Evolutionary conservation across 1,140 invertebrate species (phyloP), one percentile per base, ranked within the genome.

Genomic region (Euwallacea fornicatus): DNA sequence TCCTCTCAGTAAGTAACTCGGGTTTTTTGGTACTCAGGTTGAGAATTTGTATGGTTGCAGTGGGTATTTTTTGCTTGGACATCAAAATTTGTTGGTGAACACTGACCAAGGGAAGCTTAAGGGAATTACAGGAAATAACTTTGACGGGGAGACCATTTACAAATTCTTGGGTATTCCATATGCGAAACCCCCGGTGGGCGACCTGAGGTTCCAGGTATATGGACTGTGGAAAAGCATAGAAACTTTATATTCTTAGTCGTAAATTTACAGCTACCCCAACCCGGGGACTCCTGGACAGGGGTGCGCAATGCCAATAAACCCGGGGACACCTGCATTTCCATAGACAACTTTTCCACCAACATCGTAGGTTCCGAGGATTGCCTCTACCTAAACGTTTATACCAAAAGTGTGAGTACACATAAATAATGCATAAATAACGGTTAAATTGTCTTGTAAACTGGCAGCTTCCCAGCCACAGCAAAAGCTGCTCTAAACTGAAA

Each of bases 321-420:
- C 63, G 88, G 88, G 15, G 81, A 84, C 0, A 76, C 81, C 2
- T 86, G 84, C 54, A 81, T 82, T 1, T 88, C 86, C 15, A 68
- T 60, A 55, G 73, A 78, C 53, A 33, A 74, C 33, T 11, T 77
- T 16, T 67, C 63, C 0, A 33, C 4, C 11, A 60, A 66, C 42
- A 44, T 70, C 10, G 41, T 41, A 13, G 85, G 86, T 42, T 81
- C 84, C 42, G 85, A 87, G 72, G 85, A 87, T 74, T 87, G 86
- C 71, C 77, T 87, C 3, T 86, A 82, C 73, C 76, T 87, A 10
- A 87, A 87, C 69, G 85, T 87, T 0, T 87, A 85, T 70, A 85
- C 85, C 10, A 83, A 82, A 7, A 86, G 80, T 15, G 70, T 77
- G 68, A 71, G 13, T 15, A 62, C n/a, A 42, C 42, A 3, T 42